Evolutionary conservation across 2,888 invertebrate genomes (phyloP), one percentile per base, ranked within the genome.

Genomic region (Sialis lutaria): DNA sequence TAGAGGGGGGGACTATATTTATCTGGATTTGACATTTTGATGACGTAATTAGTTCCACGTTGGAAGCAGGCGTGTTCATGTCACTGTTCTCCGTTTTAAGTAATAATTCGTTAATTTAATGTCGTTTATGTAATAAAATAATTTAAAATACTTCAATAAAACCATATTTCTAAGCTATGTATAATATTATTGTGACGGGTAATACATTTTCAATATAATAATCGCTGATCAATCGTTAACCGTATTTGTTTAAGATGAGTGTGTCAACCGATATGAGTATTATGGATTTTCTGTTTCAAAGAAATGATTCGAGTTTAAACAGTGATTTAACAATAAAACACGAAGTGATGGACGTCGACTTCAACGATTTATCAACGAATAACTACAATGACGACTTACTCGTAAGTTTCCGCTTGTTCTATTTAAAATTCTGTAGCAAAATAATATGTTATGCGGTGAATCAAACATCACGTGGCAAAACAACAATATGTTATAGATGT

Each of bases 1-100:
- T 22, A 22, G 22, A 22, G 22, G 22, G 22, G 22, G 22, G 22
- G 22, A 22, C 22, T 22, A 22, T 22, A 22, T 22, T 22, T 22
- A 22, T 22, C 22, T 22, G 22, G 22, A 22, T 22, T 22, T 22
- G 22, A 22, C 22, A 22, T 42, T 56, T 62, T 59, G 56, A 61
- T 75, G 75, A 76, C 75, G 77, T 74, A 70, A 73, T 67, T 70
- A 68, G 60, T 73, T 75, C 76, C 77, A 77, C 77, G 76, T 72
- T 74, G 76, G 75, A 45, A 30, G n/a, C 8, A 10, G 39, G 42
- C 31, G 42, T 6, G 32, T 42, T 42, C 6, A 30, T 9, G 42
- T 42, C 30, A 10, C 10, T 42, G 42, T 8, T 6, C 9, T 10
- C 12, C 6, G n/a, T 37, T 42, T 42, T 42, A 30, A 12, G 32